Evolutionary conservation across 2,113 vertebrate species (phyloP), one percentile per base, ranked within the genome.

Genomic region (Pelecanoides urinatrix): DNA sequence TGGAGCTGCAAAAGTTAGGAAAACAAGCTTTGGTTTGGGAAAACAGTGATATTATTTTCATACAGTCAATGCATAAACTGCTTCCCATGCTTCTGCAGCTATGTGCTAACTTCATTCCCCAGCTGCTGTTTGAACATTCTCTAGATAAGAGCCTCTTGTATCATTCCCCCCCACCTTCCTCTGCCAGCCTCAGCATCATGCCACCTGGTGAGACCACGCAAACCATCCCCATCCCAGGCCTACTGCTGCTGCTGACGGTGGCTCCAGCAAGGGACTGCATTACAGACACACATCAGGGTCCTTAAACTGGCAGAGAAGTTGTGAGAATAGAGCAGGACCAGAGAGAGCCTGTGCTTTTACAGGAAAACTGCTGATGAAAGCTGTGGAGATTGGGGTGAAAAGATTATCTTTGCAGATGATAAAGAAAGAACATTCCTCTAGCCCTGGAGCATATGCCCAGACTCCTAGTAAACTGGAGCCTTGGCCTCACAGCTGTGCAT

Each of bases 121-220:
- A 56, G 47, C 7, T 83, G 17, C 32, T 68, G 29, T 21, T 30
- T 61, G 67, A 76, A 61, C 7, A 68, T 9, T 11, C 20, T 50
- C 0, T 0, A 65, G 38, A 36, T 11, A 72, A 63, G 11, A 50
- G 4, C 9, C 16, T 30, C 16, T 49, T 17, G 29, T 29, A 14
- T 42, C n/a, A 40, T 45, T 52, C 27, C 23, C 3, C 8, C 4
- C 4, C 8, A 63, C 19, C 44, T 72, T 76, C 49, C 16, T 82
- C 15, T 6, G 32, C 27, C 56, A 82, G 30, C 6, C 9, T 19
- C 20, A 88, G 30, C 11, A 61, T 23, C 23, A 11, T 4, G 5
- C 22, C 29, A 3, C 3, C 16, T 62, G 26, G 8, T 53, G 34
- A 85, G 40, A 75, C 19, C 9, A 18, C 0, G 0, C 0, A 2